A percentile compares a stretch with the other conserved stretches of the same genome.
Evolutionary conservation across 2,797 vertebrate genomes (phyloP).

Genomic region (Tenualosa ilisha): DNA sequence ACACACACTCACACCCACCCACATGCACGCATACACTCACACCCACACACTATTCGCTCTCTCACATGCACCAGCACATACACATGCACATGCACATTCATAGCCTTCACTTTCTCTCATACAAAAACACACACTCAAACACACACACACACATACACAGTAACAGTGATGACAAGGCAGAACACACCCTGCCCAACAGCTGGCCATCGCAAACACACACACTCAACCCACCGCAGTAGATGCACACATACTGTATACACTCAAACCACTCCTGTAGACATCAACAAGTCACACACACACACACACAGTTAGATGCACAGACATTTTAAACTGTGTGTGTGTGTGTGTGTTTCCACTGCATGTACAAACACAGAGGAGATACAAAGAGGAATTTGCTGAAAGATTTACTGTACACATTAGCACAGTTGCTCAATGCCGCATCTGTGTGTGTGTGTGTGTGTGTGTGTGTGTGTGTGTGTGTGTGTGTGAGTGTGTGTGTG

Average conservation of each 20-base stretch:
- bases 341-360: not conserved
- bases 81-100: not conserved
- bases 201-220: constrained; percentile 2
- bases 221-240: not conserved
- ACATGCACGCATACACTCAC: not conserved
- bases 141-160: not conserved
- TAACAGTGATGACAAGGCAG: not conserved
- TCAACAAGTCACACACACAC: not conserved
- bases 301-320: not conserved
- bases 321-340: not conserved
- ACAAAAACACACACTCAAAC: not conserved
- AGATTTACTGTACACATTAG: not conserved
- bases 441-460: constrained; percentile 24
- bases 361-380: too few species aligned
- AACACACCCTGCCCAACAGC: not conserved
- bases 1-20: not conserved
- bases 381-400: not conserved
- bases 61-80: not conserved
- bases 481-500: constrained; percentile 5
- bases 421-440: not conserved
- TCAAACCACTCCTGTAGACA: too few species aligned
- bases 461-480: constrained; percentile 44
- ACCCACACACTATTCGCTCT: too few species aligned
- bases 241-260: not conserved
- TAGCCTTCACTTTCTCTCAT: too few species aligned